These are phyloP conservation scores for Drosophila repleta DNA, from an alignment of 1,140 invertebrate species.

Conservation along the genomic window DNA sequence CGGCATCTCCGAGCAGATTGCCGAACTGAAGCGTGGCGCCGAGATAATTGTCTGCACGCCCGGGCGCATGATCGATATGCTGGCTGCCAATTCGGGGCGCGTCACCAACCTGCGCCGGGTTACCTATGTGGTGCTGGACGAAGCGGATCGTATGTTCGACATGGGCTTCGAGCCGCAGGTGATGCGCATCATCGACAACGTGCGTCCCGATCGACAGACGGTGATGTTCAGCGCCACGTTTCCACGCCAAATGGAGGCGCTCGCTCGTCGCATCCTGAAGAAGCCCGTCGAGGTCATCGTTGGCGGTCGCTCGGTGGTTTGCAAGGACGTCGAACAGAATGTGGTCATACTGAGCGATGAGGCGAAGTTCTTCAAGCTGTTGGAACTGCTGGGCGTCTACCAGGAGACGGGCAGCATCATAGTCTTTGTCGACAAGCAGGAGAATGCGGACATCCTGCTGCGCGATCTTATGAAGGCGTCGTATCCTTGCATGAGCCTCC, in stretches of 20 bases:
- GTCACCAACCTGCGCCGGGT: conserved; percentile 98
- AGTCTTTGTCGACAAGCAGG: conserved; percentile 99
- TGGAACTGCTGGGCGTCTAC: conserved; percentile 97
- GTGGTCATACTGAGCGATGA: conserved; percentile 97
- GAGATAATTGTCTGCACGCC: conserved; percentile 99
- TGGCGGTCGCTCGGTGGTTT: conserved; percentile 98
- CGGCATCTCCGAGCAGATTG: conserved; percentile 91
- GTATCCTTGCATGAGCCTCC: conserved; percentile 97
- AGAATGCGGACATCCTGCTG: conserved; percentile 96
- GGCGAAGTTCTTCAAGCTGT: conserved; percentile 98
- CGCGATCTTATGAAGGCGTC: conserved; percentile 98
- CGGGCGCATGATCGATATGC: conserved; percentile 99
- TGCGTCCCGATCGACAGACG: conserved; percentile 98
- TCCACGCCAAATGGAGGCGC: conserved; percentile 99
- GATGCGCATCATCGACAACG: conserved; percentile 98
- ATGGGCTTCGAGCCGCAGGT: conserved; percentile 99
- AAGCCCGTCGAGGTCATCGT: conserved; percentile 99
- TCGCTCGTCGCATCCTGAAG: conserved; percentile 96
- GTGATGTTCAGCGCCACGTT: conserved; percentile 99
- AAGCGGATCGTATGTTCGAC: conserved; percentile 99
- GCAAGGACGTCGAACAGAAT: conserved; percentile 98
- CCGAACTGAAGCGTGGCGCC: conserved; percentile 98
- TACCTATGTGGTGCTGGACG: conserved; percentile 99
- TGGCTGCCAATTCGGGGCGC: conserved; percentile 98
- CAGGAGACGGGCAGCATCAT: conserved; percentile 97